These are phyloP conservation scores for Knipowitschia caucasica DNA, from an alignment of 2,797 vertebrate species.

Conservation along the genomic window DNA sequence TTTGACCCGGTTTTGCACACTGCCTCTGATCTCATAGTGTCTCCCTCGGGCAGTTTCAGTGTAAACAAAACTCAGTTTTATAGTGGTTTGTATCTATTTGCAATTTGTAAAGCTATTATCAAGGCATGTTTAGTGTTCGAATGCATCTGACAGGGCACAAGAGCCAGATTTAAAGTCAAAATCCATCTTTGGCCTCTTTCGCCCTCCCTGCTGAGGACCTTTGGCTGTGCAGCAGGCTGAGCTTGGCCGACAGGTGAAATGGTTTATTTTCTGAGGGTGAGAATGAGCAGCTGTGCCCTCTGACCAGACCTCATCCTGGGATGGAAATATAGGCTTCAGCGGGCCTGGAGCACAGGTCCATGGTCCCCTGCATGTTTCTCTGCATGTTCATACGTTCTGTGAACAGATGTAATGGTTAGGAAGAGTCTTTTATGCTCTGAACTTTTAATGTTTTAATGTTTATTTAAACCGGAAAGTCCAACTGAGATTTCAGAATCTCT, in stretches of 20 bases:
- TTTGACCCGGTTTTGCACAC: not conserved
- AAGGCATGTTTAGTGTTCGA: conserved; percentile 15
- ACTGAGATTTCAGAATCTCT: too few species aligned
- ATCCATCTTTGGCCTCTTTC: not conserved
- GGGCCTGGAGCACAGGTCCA: conserved; percentile 16
- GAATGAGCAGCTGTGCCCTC: conserved; percentile 31
- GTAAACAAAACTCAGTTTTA: conserved; percentile 31
- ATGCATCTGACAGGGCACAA: conserved; percentile 18
- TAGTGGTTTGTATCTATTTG: conserved; percentile 17
- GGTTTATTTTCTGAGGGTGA: conserved; percentile 63
- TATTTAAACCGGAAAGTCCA: too few species aligned
- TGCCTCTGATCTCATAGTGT: conserved; percentile 14
- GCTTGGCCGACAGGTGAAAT: conserved; percentile 59
- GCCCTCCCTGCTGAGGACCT: conserved; percentile 8
- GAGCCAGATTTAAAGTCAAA: conserved; percentile 26
- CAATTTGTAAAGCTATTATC: conserved; percentile 3
- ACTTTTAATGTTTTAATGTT: not conserved
- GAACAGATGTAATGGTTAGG: not conserved
- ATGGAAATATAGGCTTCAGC: conserved; percentile 35
- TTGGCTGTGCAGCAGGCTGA: conserved; percentile 26
- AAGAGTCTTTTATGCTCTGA: not conserved
- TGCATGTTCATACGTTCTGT: not conserved
- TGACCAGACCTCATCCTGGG: conserved; percentile 41
- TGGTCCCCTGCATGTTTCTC: conserved; percentile 11
- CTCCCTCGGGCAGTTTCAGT: not conserved